These are phyloP conservation scores for Bradypus variegatus DNA, from an alignment of 2,797 vertebrate genomes.

Conservation along the genomic window DNA sequence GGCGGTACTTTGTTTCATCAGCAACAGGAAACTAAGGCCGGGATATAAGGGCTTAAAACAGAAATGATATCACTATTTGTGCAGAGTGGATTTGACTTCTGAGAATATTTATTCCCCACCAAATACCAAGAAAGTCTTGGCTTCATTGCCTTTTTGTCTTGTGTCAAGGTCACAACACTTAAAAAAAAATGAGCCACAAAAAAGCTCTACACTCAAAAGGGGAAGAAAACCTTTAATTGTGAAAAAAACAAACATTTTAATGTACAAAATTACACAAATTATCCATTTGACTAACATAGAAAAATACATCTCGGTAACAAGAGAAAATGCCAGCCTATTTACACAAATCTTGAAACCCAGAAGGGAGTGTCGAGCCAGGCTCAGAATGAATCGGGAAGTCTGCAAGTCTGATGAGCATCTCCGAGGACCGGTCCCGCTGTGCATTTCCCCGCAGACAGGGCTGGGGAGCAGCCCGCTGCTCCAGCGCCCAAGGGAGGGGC, in stretches of 20 bases:
- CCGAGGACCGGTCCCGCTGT: rapidly evolving
- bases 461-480: constrained; percentile 47
- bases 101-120: neutral
- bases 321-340: constrained; percentile 71
- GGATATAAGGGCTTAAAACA: neutral
- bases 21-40: neutral
- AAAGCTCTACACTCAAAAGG: constrained; percentile 35
- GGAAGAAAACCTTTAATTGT: constrained; percentile 63
- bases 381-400: constrained; percentile 7
- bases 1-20: too few relatives aligned
- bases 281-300: constrained; percentile 76
- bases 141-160: neutral
- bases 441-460: neutral
- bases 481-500: neutral
- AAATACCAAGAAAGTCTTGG: neutral
- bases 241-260: constrained; percentile 74
- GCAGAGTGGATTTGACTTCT: neutral
- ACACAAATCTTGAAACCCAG: constrained; percentile 66
- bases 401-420: neutral
- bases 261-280: constrained; percentile 78
- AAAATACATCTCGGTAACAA: constrained; percentile 78
- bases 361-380: constrained; percentile 53
- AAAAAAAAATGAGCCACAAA: constrained; percentile 1
- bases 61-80: neutral
- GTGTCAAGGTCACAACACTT: neutral